Evolutionary conservation across 1,140 invertebrate genomes (phyloP).

Genomic region (Gonatopus flavifemur): DNA sequence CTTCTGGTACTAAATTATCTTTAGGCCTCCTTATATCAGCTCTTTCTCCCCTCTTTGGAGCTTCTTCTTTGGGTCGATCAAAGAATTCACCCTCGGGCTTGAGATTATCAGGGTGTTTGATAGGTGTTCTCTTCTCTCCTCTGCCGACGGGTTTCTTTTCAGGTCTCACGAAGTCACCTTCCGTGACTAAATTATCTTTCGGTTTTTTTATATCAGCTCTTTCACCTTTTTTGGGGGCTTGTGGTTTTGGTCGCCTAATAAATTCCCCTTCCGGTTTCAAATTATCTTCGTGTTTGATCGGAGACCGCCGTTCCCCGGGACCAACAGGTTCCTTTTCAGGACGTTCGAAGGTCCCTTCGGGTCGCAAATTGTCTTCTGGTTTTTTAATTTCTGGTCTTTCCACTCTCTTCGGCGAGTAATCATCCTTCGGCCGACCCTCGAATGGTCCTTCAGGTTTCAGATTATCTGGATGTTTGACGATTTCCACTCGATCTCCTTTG

Average conservation of each 20-base stretch:
- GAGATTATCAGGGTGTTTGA: conserved; percentile 43
- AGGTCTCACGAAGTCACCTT: conserved; percentile 63
- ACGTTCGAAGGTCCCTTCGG: conserved; percentile 57
- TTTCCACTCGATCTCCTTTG: conserved; percentile 63
- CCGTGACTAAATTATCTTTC: conserved; percentile 60
- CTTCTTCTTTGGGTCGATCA: conserved; percentile 39
- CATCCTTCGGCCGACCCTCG: conserved; percentile 60
- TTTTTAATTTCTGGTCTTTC: conserved; percentile 49
- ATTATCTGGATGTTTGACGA: conserved; percentile 62
- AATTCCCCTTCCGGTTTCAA: conserved; percentile 63
- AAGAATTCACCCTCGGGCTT: conserved; percentile 61
- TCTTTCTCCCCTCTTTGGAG: conserved; percentile 35
- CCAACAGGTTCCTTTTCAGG: conserved; percentile 34
- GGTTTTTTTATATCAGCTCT: conserved; percentile 52
- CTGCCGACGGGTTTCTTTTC: conserved; percentile 49
- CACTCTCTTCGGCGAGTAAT: conserved; percentile 48
- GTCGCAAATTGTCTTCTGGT: conserved; percentile 54
- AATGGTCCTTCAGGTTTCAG: conserved; percentile 69
- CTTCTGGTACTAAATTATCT: conserved; percentile 63
- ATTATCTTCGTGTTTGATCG: conserved; percentile 53
- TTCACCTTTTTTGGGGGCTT: conserved; percentile 56
- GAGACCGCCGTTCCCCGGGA: conserved; percentile 42
- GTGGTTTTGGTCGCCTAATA: conserved; percentile 44
- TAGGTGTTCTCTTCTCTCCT: conserved; percentile 48
- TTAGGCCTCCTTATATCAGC: conserved; percentile 46